Conservation (phyloP, 2,888 invertebrate genomes). For the Cremastobaeus sp. region DNA sequence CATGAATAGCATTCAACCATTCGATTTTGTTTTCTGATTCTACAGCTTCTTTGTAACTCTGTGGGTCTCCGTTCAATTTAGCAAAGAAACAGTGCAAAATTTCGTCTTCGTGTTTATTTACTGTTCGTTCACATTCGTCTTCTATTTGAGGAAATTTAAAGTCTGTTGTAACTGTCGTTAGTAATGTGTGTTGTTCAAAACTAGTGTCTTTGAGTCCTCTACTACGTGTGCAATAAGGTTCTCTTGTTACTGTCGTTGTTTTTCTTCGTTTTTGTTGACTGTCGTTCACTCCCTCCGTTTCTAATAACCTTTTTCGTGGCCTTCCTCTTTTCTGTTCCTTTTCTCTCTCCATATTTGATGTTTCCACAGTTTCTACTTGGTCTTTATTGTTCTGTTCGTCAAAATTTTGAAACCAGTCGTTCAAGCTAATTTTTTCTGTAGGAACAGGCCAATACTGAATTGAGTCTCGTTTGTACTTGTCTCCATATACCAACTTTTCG, state of each 20-base stretch:
- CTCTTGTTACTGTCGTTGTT: not conserved
- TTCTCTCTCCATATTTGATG: slow-evolving; percentile 20
- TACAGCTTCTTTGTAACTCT: not conserved
- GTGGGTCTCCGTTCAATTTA: not conserved
- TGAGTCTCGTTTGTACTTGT: slow-evolving; percentile 19
- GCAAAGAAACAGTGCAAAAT: slow-evolving; percentile 4
- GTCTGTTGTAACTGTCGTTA: slow-evolving; percentile 4
- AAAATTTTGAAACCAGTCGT: slow-evolving; percentile 21
- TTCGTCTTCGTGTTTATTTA: not conserved
- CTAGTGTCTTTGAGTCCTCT: slow-evolving; percentile 7
- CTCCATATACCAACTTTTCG: not conserved
- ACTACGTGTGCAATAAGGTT: slow-evolving; percentile 19
- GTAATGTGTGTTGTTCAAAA: not conserved
- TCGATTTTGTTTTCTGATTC: slow-evolving; percentile 1
- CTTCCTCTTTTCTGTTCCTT: slow-evolving; percentile 23
- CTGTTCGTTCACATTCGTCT: slow-evolving; percentile 1
- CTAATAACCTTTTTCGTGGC: slow-evolving; percentile 11
- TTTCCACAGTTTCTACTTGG: not conserved
- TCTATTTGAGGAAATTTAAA: slow-evolving; percentile 7
- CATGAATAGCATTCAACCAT: slow-evolving; percentile 29
- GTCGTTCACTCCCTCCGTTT: slow-evolving; percentile 2
- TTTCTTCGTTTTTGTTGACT: not conserved
- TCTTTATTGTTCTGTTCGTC: not conserved
- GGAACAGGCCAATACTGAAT: slow-evolving; percentile 25
- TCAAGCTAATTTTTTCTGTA: slow-evolving; percentile 29